These are phyloP conservation scores for Zaprionus vittiger DNA, from an alignment of 1,140 invertebrate species.

Conservation along the genomic window DNA sequence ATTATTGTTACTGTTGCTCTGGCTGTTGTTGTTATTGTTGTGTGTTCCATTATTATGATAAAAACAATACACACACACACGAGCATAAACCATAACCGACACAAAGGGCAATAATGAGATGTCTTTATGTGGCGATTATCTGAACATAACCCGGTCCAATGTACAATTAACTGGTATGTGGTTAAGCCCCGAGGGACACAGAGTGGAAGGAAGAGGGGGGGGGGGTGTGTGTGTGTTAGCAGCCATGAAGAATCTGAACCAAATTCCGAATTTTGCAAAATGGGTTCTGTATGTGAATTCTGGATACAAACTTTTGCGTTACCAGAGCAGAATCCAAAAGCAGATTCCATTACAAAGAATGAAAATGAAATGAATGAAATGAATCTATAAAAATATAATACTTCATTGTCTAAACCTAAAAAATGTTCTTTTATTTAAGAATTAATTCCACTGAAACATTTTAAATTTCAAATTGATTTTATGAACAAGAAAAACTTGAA, in stretches of 20 bases:
- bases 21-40: conserved; percentile 9
- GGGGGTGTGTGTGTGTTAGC: background rate
- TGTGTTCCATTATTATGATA: conserved; percentile 41
- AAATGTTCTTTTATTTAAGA: background rate
- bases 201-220: background rate
- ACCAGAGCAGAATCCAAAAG: background rate
- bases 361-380: too few relatives aligned
- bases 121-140: conserved; percentile 80
- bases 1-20: conserved; percentile 31
- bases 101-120: conserved; percentile 69
- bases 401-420: background rate
- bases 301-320: background rate
- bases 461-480: background rate
- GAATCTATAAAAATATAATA: background rate
- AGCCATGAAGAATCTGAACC: background rate
- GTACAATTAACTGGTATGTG: conserved; percentile 69
- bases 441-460: background rate
- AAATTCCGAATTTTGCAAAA: conserved; percentile 9
- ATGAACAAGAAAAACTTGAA: background rate
- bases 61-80: conserved; percentile 42
- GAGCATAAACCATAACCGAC: conserved; percentile 42
- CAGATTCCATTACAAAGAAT: background rate
- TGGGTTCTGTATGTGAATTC: conserved; percentile 9
- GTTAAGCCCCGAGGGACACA: conserved; percentile 13
- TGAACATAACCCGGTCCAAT: conserved; percentile 65